phyloP scores from a whole-genome alignment of 2,113 vertebrate species.

The Dipodomys stephensi region DNA sequence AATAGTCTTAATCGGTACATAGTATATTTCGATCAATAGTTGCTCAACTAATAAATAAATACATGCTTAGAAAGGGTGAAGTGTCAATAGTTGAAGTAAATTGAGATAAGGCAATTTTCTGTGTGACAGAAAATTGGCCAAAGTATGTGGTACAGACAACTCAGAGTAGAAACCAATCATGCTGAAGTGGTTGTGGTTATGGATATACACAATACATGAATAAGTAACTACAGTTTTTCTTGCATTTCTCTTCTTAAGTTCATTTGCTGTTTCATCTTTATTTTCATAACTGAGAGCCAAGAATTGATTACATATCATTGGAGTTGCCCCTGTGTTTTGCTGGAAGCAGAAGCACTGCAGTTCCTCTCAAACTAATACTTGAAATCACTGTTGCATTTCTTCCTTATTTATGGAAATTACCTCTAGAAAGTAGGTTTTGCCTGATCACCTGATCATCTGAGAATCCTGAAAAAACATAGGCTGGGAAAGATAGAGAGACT shows the following conservation, averaged over 20 bases:
- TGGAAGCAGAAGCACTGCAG: neutral
- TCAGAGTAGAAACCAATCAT: neutral
- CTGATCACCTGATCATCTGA: constrained; percentile 6
- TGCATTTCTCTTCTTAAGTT: neutral
- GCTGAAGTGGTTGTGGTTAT: neutral
- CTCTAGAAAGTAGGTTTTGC: neutral
- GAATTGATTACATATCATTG: neutral
- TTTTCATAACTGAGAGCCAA: neutral
- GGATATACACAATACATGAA: neutral
- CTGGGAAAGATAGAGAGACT: neutral
- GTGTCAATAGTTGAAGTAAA: neutral
- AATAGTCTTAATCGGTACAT: neutral
- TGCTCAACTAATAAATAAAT: neutral
- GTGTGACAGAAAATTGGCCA: neutral
- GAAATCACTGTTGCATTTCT: neutral
- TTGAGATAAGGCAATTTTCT: neutral
- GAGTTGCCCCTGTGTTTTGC: neutral
- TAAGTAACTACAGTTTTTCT: neutral
- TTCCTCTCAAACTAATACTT: neutral
- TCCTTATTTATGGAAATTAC: neutral
- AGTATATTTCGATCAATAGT: neutral
- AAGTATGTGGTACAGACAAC: neutral
- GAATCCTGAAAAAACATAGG: neutral
- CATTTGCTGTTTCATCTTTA: neutral
- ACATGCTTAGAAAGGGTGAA: neutral